Conservation (phyloP, 2,797 vertebrate genomes). For the Centroberyx gerrardi region DNA sequence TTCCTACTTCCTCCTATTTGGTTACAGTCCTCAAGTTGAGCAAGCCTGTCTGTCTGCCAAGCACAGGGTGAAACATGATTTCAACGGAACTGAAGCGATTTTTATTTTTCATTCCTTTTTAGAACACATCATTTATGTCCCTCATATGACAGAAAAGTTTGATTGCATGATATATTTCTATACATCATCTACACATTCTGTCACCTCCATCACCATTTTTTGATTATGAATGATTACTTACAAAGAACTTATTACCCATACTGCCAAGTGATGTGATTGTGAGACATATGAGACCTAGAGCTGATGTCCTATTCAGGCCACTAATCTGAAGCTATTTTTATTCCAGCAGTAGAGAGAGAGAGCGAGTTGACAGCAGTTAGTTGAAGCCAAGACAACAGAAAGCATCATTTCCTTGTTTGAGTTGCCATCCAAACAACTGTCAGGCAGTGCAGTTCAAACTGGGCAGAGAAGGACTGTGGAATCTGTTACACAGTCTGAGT, state of each 20-base stretch:
- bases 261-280: not conserved
- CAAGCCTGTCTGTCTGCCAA: not conserved
- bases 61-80: not conserved
- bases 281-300: not conserved
- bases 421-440: constrained; percentile 3
- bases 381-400: constrained; percentile 14
- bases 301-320: not conserved
- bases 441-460: not conserved
- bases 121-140: not conserved
- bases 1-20: constrained; percentile 20
- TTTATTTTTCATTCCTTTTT: not conserved
- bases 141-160: not conserved
- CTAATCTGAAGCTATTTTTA: not conserved
- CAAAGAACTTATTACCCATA: not conserved
- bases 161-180: not conserved
- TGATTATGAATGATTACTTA: not conserved
- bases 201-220: not conserved
- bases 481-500: not conserved
- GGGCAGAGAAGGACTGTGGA: not conserved
- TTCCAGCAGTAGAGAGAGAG: not conserved
- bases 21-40: constrained; percentile 21
- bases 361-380: constrained; percentile 10
- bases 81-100: not conserved
- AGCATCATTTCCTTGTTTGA: not conserved
- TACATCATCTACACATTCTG: not conserved